Base-by-base conservation (phyloP, 2,888 invertebrate species). In the Ceratothoa steindachneri region DNA sequence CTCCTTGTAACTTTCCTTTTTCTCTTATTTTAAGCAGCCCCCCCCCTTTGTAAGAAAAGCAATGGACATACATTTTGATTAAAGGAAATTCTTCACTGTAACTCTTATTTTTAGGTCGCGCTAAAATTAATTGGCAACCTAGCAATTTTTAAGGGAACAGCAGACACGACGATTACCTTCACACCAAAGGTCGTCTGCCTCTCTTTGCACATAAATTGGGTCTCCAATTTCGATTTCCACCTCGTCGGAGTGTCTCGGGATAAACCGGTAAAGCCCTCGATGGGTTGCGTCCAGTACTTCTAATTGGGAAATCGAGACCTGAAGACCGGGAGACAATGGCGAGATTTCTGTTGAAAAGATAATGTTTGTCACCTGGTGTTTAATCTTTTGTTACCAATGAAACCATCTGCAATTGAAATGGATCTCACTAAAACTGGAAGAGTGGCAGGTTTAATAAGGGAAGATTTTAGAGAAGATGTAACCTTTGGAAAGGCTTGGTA, bases 201-300 rank as follows among this genome's bases (percentile, higher is more conserved):
- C 96, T 83, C 93, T 94, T 83, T 95, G 93, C 81, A 99, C 95
- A 84, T 97, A 96, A 80, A 98, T 90, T 0, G 97, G 95, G 85
- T 98, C 98, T 0, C 98, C 98, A 74, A 97, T 96, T 86, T 98
- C 97, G 30, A 99, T 89, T 84, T 95, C 93, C 78, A 99, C 91
- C 86, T 98, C 97, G 82, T 97, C 97, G 80, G 91, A 90, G 85
- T 97, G 97, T 77, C 97, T 88, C 0, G 97, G 96, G 82, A 97
- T 89, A 83, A 98, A 98, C 84, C 95, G 94, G 85, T 97, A 96
- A 84, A 97, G 87, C 5, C 96, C 97, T 82, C 97, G 88, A 84
- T 97, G 97, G 28, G 97, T 97, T 1, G 95, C 95, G 86, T 96
- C 96, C 51, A 95, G 87, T 86, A 93, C 89, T 85, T 93, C 92